Base-by-base conservation (phyloP, 2,888 invertebrate genomes). In the Meteorus colon region DNA sequence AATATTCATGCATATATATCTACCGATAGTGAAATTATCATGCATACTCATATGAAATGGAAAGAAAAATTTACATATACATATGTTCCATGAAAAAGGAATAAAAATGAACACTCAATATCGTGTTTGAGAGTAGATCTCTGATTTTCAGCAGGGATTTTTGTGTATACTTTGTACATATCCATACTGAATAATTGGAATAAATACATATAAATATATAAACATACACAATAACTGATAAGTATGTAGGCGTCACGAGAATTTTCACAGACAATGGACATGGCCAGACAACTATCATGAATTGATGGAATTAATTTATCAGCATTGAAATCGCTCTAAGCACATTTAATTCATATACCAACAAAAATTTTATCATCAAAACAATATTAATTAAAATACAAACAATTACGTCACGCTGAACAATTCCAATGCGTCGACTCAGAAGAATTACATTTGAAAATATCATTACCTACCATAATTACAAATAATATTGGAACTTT, bases 111-210 rank as follows among this genome's bases (percentile, higher is more conserved):
- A 55, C 27, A 48, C 48, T n/a, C 51, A n/a, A 48, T n/a, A 10
- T 24, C 24, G 4, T 45, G 27, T 10, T 8, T 19, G 29, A 24
- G 70, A 14, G 12, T 69, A 62, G 6, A 60, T 70, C 24, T 24
- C 34, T 19, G n/a, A 70, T 4, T n/a, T 37, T 14, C 10, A 71
- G 19, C 71, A 69, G 60, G 51, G 55, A 72, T 73, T 73, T 70
- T 8, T 69, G 79, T 84, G 84, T 85, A 84, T 81, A 85, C 85
- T 82, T 83, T 85, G 84, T 85, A 85, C 80, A 84, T 84, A 84
- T 77, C 80, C 82, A 79, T 83, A 82, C 80, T 80, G 79, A 79
- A 81, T 80, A 59, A 77, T 45, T 63, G 12, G 24, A 31, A 74
- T 24, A 48, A 14, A 66, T 41, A 66, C 41, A 66, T 66, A 66